phyloP scores from a whole-genome alignment of 2,888 invertebrate genomes.

The Punctoribates punctum region DNA sequence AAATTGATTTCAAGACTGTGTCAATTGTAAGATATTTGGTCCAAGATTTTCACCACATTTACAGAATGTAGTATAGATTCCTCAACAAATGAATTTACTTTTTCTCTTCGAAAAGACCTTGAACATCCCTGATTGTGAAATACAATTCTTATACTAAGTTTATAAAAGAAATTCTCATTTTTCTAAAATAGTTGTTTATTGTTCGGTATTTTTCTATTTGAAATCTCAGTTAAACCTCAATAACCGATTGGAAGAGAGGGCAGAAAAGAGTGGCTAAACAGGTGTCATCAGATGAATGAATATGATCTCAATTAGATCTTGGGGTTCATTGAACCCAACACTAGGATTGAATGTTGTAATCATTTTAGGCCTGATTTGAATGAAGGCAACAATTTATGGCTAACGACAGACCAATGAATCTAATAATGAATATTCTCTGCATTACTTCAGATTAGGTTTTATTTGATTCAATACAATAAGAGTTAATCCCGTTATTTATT shows the following conservation, averaged over 20 bases:
- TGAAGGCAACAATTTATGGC: background rate
- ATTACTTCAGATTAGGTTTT: background rate
- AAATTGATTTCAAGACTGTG: too few species aligned
- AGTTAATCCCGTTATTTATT: too few species aligned
- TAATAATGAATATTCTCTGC: slow-evolving; percentile 3
- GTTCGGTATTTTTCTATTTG: too few species aligned
- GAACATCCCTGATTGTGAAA: too few species aligned
- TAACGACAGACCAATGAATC: background rate
- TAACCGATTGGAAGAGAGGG: background rate
- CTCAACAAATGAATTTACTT: too few species aligned
- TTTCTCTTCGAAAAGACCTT: too few species aligned
- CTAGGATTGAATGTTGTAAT: background rate
- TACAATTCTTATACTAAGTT: too few species aligned
- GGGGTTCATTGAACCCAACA: background rate
- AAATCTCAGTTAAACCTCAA: background rate
- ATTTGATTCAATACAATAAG: background rate
- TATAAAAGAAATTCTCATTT: too few species aligned
- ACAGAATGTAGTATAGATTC: too few species aligned
- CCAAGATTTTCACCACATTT: too few species aligned
- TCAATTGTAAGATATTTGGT: too few species aligned
- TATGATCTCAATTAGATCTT: background rate
- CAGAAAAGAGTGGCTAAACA: background rate
- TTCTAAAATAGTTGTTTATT: too few species aligned
- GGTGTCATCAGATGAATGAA: background rate
- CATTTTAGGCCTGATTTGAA: background rate